Evolutionary conservation across 2,113 vertebrate genomes (phyloP), one percentile per base, ranked within the genome.

Genomic region (Morphnarchus princeps): DNA sequence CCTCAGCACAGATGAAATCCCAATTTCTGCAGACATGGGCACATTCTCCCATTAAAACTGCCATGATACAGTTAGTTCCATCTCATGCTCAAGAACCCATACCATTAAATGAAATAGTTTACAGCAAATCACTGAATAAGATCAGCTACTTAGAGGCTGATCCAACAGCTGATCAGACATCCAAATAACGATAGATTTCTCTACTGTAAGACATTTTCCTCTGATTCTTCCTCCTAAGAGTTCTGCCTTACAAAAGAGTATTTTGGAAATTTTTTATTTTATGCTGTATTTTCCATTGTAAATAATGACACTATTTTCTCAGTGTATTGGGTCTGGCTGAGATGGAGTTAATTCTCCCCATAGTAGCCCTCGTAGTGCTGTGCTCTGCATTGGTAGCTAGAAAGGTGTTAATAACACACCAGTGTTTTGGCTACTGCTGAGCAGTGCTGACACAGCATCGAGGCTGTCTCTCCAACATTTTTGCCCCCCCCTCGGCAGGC

Each of bases 1-100:
- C 24, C 49, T 78, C 49, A 82, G 54, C 83, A 87, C 14, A 65
- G 34, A 61, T 21, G 20, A 92, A 91, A 94, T 31, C 20, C 58
- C 34, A 25, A 2, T 74, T 84, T 83, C 24, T 0, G 0, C 34
- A 89, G 47, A 34, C 52, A 59, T 8, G 2, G 21, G 22, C 17
- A 76, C 11, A 49, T 49, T 29, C 55, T 80, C 49, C 45, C 50
- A 84, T 59, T 16, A 54, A 87, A 82, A 38, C 6, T 69, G 4
- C 18, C 61, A 15, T 11, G 20, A 63, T 74, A 52, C 25, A 45
- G 26, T 77, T 88, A 58, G 29, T 43, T 87, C 32, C 38, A 36
- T 29, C 17, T 42, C 58, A 86, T 45, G 13, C 10, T 49, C 43
- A 67, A 63, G 20, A 84, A 20, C 12, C 45, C 22, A 24, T 34